Evolutionary conservation across 2,888 invertebrate species (phyloP).

Genomic region (Cecidostiba fungosa): DNA sequence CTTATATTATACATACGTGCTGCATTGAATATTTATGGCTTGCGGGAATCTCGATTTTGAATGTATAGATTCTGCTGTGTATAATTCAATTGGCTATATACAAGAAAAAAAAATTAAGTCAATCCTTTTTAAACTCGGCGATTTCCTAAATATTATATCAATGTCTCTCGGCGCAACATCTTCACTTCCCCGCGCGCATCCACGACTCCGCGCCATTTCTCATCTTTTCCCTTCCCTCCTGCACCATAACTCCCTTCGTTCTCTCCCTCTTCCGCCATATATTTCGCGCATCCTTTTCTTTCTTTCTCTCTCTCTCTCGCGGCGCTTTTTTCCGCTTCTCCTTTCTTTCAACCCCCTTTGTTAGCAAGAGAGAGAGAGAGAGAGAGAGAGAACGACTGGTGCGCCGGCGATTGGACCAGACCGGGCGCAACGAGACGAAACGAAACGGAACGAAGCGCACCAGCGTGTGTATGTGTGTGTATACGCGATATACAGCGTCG

Average conservation of each 20-base stretch:
- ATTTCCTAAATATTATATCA: conserved; percentile 41
- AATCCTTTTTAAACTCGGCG: neutral
- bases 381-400: neutral
- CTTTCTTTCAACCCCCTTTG: conserved; percentile 64
- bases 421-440: conserved; percentile 66
- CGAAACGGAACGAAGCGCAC: conserved; percentile 62
- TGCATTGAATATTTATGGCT: conserved; percentile 17
- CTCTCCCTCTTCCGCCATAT: conserved; percentile 46
- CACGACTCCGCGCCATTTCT: conserved; percentile 61
- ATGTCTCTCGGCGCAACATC: conserved; percentile 20
- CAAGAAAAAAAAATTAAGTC: neutral
- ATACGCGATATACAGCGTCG: conserved; percentile 54
- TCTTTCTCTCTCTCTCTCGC: conserved; percentile 34
- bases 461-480: neutral
- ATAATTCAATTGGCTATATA: neutral
- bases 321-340: conserved; percentile 57
- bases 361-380: conserved; percentile 59
- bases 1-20: neutral
- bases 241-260: conserved; percentile 2
- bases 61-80: too few species aligned
- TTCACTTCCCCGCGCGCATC: conserved; percentile 33
- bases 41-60: neutral
- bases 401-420: conserved; percentile 66
- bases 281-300: conserved; percentile 58
- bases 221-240: conserved; percentile 54